These are phyloP conservation scores for Tetramorium bicarinatum DNA, from an alignment of 2,888 invertebrate species.

Conservation along the genomic window DNA sequence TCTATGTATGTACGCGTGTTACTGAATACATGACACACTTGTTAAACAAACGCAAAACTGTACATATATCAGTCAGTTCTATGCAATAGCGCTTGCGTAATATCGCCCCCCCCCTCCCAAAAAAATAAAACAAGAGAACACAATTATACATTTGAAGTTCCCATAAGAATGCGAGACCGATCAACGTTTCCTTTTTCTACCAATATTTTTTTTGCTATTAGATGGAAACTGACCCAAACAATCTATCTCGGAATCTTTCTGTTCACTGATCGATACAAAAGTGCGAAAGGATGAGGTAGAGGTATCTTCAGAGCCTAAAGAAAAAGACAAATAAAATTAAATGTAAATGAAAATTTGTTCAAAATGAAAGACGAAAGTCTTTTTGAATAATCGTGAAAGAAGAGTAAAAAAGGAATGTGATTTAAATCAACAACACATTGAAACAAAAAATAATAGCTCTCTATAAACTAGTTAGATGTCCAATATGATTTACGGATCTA, in stretches of 20 bases:
- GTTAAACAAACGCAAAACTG: constrained; percentile 50
- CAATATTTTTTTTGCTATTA: constrained; percentile 58
- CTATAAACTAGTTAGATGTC: background rate
- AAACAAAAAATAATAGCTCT: background rate
- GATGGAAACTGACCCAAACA: constrained; percentile 71
- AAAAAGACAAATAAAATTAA: constrained; percentile 23
- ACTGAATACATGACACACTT: constrained; percentile 33
- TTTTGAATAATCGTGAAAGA: background rate
- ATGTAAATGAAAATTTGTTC: background rate
- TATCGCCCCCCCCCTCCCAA: background rate
- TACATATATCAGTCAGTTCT: background rate
- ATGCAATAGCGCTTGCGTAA: constrained; percentile 3
- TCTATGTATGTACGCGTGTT: background rate
- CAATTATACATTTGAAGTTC: background rate
- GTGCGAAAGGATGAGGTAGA: constrained; percentile 74
- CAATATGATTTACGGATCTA: background rate
- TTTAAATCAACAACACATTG: background rate
- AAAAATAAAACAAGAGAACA: background rate
- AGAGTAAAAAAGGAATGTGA: background rate
- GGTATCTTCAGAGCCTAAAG: constrained; percentile 62
- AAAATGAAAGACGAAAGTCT: background rate
- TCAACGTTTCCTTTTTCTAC: constrained; percentile 73
- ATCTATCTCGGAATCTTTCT: constrained; percentile 74
- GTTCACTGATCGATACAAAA: constrained; percentile 73
- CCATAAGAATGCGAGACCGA: background rate